Evolutionary conservation across 2,888 invertebrate species (phyloP).

Genomic region (Didymodactylos carnosus): DNA sequence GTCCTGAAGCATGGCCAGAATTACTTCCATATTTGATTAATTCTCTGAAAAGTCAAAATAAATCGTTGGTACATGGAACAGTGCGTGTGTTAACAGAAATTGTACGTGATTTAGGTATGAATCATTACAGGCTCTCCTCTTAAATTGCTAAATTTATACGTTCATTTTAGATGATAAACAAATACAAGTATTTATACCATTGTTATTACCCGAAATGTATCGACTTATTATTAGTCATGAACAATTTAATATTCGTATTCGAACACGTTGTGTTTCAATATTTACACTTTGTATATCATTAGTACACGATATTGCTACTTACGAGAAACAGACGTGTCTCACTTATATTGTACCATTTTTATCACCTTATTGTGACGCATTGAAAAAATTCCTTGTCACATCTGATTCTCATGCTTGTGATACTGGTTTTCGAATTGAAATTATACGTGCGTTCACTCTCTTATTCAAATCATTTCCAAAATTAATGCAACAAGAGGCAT

Average conservation of each 20-base stretch:
- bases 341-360: neutral
- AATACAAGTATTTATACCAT: slow-evolving; percentile 47
- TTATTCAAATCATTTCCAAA: slow-evolving; percentile 45
- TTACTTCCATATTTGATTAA: slow-evolving; percentile 48
- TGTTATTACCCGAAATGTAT: slow-evolving; percentile 49
- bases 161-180: slow-evolving; percentile 44
- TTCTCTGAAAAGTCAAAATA: slow-evolving; percentile 39
- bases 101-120: slow-evolving; percentile 21
- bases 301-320: slow-evolving; percentile 39
- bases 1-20: slow-evolving; percentile 52
- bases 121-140: slow-evolving; percentile 12
- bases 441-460: slow-evolving; percentile 38
- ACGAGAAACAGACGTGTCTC: slow-evolving; percentile 35
- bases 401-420: neutral
- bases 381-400: neutral
- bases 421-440: neutral
- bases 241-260: slow-evolving; percentile 41
- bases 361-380: slow-evolving; percentile 27
- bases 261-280: slow-evolving; percentile 48
- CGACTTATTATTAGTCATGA: slow-evolving; percentile 46
- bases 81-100: slow-evolving; percentile 46
- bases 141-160: slow-evolving; percentile 46
- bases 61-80: slow-evolving; percentile 44
- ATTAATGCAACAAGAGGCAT: slow-evolving; percentile 43
- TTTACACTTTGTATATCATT: slow-evolving; percentile 45